Percentiles rank a stretch among this genome's conserved stretches.
These are phyloP conservation scores for Gibbula magus DNA, from an alignment of 2,888 invertebrate genomes.

Conservation along the genomic window DNA sequence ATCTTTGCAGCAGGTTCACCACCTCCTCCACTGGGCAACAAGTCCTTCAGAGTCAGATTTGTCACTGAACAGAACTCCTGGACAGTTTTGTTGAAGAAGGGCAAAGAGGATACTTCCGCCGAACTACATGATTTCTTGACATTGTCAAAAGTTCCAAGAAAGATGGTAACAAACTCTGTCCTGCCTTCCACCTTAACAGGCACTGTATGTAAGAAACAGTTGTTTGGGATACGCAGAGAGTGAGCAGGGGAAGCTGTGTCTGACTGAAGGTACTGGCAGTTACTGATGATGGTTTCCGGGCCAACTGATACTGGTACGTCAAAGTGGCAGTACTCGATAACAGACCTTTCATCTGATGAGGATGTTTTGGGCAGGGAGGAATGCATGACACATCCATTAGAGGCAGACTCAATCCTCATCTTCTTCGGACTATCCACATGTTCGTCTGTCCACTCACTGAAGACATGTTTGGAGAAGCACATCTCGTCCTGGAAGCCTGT, in stretches of 20 bases:
- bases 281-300: conserved; percentile 71
- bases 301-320: conserved; percentile 63
- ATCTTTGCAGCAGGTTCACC: conserved; percentile 21
- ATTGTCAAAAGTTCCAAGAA: conserved; percentile 68
- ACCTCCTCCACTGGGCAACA: not conserved
- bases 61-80: not conserved
- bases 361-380: conserved; percentile 57
- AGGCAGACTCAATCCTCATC: conserved; percentile 31
- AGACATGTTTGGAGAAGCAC: conserved; percentile 60
- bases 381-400: conserved; percentile 70
- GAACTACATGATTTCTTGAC: conserved; percentile 61
- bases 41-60: not conserved
- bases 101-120: conserved; percentile 43
- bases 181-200: conserved; percentile 50
- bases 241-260: not conserved
- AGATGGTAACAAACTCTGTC: conserved; percentile 66
- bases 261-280: conserved; percentile 61
- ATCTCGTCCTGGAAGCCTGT: conserved; percentile 56
- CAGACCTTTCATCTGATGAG: conserved; percentile 47
- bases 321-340: conserved; percentile 75
- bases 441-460: conserved; percentile 54
- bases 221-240: conserved; percentile 51
- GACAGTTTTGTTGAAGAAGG: conserved; percentile 47
- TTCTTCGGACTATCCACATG: not conserved
- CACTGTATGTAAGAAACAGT: conserved; percentile 71